These are phyloP conservation scores for Crocallis elinguaria DNA, from an alignment of 2,888 invertebrate species.

Conservation along the genomic window DNA sequence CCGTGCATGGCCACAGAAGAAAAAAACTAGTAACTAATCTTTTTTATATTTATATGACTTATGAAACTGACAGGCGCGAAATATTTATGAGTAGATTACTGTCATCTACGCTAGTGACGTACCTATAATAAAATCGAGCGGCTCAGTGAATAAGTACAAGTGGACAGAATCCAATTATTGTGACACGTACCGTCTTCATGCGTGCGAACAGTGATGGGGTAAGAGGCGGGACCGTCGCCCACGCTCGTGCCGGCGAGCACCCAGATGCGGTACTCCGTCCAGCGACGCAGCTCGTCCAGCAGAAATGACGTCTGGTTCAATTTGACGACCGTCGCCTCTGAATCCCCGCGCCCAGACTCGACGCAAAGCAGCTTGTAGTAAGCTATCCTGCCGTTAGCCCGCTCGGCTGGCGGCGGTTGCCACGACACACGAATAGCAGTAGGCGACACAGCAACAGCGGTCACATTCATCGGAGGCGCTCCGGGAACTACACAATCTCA, in stretches of 20 bases:
- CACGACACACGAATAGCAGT: conserved; percentile 95
- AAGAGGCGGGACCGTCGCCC: conserved; percentile 97
- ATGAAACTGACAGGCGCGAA: no score
- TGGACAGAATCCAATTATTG: conserved; percentile 27
- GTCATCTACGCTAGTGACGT: not conserved
- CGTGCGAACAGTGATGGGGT: conserved; percentile 96
- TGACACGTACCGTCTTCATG: conserved; percentile 99
- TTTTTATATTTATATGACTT: not conserved
- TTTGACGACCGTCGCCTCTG: conserved; percentile 92
- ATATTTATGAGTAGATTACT: not conserved
- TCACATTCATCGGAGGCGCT: conserved; percentile 97
- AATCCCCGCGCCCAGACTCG: conserved; percentile 93
- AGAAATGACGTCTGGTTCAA: conserved; percentile 92
- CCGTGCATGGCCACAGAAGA: no score
- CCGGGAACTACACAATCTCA: conserved; percentile 93
- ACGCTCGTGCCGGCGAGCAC: conserved; percentile 98
- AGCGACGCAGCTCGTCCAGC: conserved; percentile 95
- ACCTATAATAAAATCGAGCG: conserved; percentile 56
- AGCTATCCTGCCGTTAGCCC: conserved; percentile 95
- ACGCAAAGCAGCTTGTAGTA: conserved; percentile 97
- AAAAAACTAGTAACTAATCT: no score
- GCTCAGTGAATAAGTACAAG: conserved; percentile 10
- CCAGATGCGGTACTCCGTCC: conserved; percentile 99
- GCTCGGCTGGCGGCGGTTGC: conserved; percentile 96
- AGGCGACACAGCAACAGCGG: conserved; percentile 94